A percentile compares a stretch with the other conserved stretches of the same genome.
phyloP scores from a whole-genome alignment of 2,113 vertebrate genomes.

The Dasyprocta punctata region DNA sequence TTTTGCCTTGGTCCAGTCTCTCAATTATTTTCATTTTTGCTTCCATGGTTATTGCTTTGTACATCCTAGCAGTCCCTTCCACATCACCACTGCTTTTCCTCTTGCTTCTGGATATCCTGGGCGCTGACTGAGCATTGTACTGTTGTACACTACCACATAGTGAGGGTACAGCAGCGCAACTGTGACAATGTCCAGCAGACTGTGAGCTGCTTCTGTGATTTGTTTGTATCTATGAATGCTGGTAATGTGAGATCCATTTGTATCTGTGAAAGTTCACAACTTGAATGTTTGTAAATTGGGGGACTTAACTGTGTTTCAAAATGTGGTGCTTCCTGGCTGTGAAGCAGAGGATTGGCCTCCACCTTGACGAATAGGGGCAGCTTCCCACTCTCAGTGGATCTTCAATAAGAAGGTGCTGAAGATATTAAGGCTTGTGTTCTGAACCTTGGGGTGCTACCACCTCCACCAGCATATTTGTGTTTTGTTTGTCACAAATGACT shows the following conservation, averaged over 20 bases:
- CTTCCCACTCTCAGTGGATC: not conserved
- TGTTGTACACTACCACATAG: too few relatives aligned
- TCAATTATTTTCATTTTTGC: not conserved
- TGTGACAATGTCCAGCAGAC: not conserved
- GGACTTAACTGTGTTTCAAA: not conserved
- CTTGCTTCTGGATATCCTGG: not conserved
- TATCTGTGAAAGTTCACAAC: not conserved
- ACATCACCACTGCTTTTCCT: not conserved
- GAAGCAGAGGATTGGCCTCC: not conserved
- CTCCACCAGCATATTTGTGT: not conserved
- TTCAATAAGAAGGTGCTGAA: not conserved
- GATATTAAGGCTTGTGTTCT: constrained; percentile 10
- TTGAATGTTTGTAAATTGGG: not conserved
- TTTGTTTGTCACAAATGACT: constrained; percentile 9
- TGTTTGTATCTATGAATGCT: not conserved
- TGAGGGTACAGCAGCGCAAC: not conserved
- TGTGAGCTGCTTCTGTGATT: not conserved
- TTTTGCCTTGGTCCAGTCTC: not conserved
- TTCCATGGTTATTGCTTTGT: not conserved
- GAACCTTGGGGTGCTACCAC: not conserved
- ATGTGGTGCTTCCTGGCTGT: not conserved
- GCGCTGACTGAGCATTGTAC: not conserved
- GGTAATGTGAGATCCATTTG: not conserved
- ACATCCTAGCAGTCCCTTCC: not conserved
- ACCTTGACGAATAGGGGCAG: not conserved